Conservation (phyloP, 2,113 vertebrate genomes). For the Cricetomys ansorgei region DNA sequence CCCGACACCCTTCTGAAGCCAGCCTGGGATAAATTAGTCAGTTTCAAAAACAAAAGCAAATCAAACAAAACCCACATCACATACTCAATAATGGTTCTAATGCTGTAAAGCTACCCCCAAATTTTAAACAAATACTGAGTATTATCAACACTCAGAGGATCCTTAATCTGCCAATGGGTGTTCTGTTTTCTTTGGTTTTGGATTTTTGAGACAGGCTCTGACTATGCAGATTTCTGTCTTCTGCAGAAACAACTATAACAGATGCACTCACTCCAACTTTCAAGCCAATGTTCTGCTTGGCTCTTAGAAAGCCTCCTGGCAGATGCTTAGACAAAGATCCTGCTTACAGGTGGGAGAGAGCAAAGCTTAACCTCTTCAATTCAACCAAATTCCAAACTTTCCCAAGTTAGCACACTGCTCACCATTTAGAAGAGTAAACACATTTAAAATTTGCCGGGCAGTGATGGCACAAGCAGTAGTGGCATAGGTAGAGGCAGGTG, state of each 20-base stretch:
- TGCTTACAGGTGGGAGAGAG: not conserved
- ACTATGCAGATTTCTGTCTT: not conserved
- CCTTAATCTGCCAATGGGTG: not conserved
- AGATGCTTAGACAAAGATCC: not conserved
- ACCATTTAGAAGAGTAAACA: constrained; percentile 8
- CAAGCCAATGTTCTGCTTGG: not conserved
- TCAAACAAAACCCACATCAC: not conserved
- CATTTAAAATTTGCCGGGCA: not conserved
- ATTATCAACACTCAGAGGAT: not conserved
- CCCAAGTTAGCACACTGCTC: not conserved
- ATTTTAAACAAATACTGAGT: not conserved
- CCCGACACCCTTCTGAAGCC: not conserved
- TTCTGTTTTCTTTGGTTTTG: not conserved
- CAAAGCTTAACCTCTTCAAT: not conserved
- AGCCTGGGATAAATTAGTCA: not conserved
- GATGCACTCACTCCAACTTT: not conserved
- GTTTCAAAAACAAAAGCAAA: not conserved
- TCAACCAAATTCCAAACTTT: not conserved
- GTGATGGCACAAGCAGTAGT: not conserved
- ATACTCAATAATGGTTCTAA: not conserved
- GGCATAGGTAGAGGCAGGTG: not conserved
- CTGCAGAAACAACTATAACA: not conserved
- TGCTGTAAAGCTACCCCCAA: not conserved
- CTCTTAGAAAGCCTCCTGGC: not conserved
- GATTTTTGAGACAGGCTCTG: not conserved